Percentiles rank a stretch among this genome's conserved stretches.
These are phyloP conservation scores for Xanthorhoe spadicearia DNA, from an alignment of 2,888 invertebrate species.

Conservation along the genomic window DNA sequence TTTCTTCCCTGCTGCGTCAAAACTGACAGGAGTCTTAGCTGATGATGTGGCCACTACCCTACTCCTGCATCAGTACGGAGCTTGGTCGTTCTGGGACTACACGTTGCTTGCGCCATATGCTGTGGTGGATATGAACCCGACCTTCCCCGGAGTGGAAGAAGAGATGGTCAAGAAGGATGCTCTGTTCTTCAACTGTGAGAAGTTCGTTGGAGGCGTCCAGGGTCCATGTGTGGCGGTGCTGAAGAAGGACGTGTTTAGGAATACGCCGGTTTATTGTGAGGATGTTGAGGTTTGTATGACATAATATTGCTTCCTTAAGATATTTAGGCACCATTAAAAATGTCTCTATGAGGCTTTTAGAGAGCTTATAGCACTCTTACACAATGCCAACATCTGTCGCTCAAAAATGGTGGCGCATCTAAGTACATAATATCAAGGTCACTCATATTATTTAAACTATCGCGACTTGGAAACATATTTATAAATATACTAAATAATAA, in stretches of 20 bases:
- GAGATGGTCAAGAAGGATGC: constrained; percentile 94
- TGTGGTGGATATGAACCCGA: constrained; percentile 93
- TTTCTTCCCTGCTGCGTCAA: constrained; percentile 94
- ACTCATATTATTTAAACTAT: too few species aligned
- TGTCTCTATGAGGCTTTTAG: too few species aligned
- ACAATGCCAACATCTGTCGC: too few species aligned
- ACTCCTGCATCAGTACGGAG: constrained; percentile 92
- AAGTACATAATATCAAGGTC: too few species aligned
- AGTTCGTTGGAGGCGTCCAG: constrained; percentile 95
- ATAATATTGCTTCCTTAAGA: background rate
- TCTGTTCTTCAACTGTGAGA: constrained; percentile 94
- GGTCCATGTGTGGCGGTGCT: constrained; percentile 88
- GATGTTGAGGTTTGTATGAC: constrained; percentile 75
- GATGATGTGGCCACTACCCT: constrained; percentile 93
- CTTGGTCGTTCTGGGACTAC: constrained; percentile 95
- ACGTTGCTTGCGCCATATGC: constrained; percentile 93
- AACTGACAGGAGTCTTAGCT: constrained; percentile 94
- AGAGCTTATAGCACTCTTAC: too few species aligned
- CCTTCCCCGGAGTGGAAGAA: constrained; percentile 87
- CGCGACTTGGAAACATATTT: too few species aligned
- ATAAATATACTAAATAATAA: too few species aligned
- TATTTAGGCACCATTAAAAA: too few species aligned
- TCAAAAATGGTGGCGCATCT: too few species aligned
- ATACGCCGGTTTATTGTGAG: constrained; percentile 68
- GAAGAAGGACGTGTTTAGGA: constrained; percentile 80